These are phyloP conservation scores for Drosophila lacertosa DNA, from an alignment of 1,140 invertebrate genomes.

Conservation along the genomic window DNA sequence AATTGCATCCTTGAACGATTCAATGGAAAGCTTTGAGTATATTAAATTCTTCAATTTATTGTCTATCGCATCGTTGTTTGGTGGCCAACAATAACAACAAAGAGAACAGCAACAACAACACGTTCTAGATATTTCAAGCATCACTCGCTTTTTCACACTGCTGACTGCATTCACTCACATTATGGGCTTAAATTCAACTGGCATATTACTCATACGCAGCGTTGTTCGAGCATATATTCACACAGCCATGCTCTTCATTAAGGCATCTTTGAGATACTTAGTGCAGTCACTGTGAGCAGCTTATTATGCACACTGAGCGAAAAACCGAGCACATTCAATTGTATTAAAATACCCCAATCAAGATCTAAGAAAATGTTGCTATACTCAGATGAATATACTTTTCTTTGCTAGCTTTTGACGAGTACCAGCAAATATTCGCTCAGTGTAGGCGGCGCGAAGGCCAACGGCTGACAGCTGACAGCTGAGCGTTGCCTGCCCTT, in stretches of 20 bases:
- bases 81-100: not conserved
- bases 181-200: not conserved
- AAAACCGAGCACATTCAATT: not conserved
- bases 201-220: constrained; percentile 18
- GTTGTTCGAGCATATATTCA: constrained; percentile 10
- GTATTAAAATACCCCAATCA: too few relatives aligned
- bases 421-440: not conserved
- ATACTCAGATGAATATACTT: not conserved
- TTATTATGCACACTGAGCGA: constrained; percentile 27
- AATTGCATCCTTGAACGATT: too few relatives aligned
- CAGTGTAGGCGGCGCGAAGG: constrained; percentile 22
- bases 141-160: not conserved
- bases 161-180: not conserved
- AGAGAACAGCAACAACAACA: not conserved
- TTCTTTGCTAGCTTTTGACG: not conserved
- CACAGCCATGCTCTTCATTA: constrained; percentile 21
- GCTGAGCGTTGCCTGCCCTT: constrained; percentile 24
- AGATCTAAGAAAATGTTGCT: not conserved
- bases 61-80: too few relatives aligned
- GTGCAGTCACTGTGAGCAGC: constrained; percentile 25
- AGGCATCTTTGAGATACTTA: constrained; percentile 38
- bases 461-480: constrained; percentile 14
- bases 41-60: too few relatives aligned
- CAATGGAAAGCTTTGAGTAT: too few relatives aligned
- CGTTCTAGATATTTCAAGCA: not conserved